These are phyloP conservation scores for Drosophila nr. perissopoda DNA, from an alignment of 2,888 invertebrate genomes.

Conservation along the genomic window DNA sequence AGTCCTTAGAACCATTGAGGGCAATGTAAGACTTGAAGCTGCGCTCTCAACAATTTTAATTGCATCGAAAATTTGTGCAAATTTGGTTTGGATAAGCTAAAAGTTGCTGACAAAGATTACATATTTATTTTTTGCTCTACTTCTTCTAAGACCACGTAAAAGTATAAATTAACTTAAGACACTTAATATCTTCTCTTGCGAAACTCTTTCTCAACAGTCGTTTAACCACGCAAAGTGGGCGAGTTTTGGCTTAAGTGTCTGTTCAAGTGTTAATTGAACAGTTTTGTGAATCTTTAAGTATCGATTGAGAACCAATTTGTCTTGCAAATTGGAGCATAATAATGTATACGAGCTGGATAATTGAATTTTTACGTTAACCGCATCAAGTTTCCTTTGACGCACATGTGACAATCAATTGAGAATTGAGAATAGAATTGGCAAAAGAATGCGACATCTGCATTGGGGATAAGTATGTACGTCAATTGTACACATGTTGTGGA, in stretches of 20 bases:
- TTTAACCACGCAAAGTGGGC: background rate
- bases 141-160: background rate
- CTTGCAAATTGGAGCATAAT: constrained; percentile 2
- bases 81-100: background rate
- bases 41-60: constrained; percentile 7
- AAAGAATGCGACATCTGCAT: constrained; percentile 24
- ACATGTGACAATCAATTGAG: constrained; percentile 52
- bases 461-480: constrained; percentile 40
- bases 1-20: background rate
- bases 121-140: background rate
- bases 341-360: constrained; percentile 14
- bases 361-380: constrained; percentile 35
- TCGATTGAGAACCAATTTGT: background rate
- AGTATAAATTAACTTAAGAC: background rate
- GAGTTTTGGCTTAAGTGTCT: background rate
- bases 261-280: background rate
- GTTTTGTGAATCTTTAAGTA: background rate
- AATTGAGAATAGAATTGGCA: constrained; percentile 41
- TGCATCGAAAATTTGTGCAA: background rate
- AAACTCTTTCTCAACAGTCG: background rate
- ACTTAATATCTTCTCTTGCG: background rate
- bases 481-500: constrained; percentile 48
- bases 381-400: constrained; percentile 44
- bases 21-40: background rate
- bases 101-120: background rate